Conservation (phyloP, 1,140 invertebrate species). For the Drosophila arawakana region DNA sequence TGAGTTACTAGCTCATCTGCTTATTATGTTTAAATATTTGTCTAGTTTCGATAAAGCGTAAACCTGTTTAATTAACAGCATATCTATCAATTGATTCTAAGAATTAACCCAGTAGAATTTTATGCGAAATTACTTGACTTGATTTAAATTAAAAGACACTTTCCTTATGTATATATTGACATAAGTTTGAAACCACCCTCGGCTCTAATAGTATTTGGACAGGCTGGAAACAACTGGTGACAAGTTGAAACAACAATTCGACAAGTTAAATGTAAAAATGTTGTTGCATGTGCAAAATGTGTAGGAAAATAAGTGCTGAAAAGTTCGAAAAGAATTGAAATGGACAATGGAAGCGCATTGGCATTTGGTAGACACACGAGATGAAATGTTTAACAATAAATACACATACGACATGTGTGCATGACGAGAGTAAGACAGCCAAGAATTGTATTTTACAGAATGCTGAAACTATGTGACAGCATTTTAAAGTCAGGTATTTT, state of each 20-base stretch:
- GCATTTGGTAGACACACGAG: background rate
- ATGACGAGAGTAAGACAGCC: background rate
- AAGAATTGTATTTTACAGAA: background rate
- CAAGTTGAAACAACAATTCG: slow-evolving; percentile 17
- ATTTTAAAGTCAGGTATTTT: background rate
- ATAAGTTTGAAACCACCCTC: slow-evolving; percentile 6
- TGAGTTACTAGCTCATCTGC: background rate
- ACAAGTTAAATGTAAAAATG: slow-evolving; percentile 32
- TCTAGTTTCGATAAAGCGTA: too few species aligned
- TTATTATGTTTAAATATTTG: too few species aligned
- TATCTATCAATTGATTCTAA: background rate
- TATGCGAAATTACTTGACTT: too few species aligned
- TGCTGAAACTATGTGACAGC: too few species aligned
- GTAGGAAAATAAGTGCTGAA: slow-evolving; percentile 6
- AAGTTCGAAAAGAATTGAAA: background rate
- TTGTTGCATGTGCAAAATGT: slow-evolving; percentile 23
- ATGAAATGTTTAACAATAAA: too few species aligned
- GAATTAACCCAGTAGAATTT: too few species aligned
- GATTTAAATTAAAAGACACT: background rate
- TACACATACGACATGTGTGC: background rate
- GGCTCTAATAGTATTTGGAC: slow-evolving; percentile 15
- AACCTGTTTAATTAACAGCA: background rate
- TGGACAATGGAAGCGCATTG: background rate
- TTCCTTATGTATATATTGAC: background rate
- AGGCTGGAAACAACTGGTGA: slow-evolving; percentile 23